phyloP scores from a whole-genome alignment of 1,140 invertebrate genomes.

The Leptestheria dahalacensis region DNA sequence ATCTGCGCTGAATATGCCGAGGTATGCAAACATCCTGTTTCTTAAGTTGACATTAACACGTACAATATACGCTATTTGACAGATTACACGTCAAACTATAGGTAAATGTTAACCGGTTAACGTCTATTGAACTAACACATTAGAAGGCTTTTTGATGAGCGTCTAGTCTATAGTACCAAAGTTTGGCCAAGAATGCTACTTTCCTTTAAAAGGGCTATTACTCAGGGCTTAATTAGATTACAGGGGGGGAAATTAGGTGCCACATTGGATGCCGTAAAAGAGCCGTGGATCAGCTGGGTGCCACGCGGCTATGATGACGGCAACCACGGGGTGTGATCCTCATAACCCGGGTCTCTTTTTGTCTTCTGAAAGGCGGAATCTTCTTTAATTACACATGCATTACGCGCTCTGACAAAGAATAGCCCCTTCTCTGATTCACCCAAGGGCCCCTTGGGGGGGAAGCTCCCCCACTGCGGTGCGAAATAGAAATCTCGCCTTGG shows the following conservation, averaged over 20 bases:
- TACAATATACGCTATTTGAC: no score
- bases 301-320: not conserved
- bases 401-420: not conserved
- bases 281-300: not conserved
- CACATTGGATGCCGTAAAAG: not conserved
- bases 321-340: not conserved
- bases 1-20: constrained; percentile 79
- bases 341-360: not conserved
- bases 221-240: not conserved
- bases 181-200: no score
- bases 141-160: no score
- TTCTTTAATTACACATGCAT: not conserved
- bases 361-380: not conserved
- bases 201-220: no score
- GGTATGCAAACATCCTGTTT: constrained; percentile 36
- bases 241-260: not conserved
- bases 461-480: not conserved
- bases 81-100: no score
- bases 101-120: no score
- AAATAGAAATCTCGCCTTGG: not conserved
- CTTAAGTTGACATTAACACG: no score
- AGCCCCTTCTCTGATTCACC: not conserved
- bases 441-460: not conserved
- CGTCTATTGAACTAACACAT: no score
- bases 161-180: no score